Conservation (phyloP, 2,113 vertebrate genomes). For the Brachypodius melanocephalos region DNA sequence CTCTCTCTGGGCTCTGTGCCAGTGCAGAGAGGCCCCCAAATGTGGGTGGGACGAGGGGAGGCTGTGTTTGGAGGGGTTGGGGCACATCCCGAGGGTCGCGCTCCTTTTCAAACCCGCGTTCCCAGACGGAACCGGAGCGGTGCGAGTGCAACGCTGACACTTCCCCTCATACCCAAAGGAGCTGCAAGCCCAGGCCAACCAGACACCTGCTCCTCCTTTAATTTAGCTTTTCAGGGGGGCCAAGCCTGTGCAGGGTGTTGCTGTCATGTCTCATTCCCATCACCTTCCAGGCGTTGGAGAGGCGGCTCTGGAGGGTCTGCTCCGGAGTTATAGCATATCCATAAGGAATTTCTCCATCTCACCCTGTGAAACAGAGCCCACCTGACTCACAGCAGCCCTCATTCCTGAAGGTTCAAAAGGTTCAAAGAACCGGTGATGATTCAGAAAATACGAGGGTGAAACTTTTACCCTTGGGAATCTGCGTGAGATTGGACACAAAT, state of each 20-base stretch:
- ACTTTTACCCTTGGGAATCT: background rate
- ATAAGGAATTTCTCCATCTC: background rate
- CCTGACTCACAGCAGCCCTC: background rate
- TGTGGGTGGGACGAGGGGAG: background rate
- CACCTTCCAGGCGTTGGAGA: background rate
- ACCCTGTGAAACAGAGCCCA: background rate
- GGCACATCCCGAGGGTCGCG: accelerated
- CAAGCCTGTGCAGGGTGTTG: background rate
- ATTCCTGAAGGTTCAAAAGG: background rate
- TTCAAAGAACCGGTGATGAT: background rate
- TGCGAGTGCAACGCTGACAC: accelerated
- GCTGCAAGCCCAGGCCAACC: background rate
- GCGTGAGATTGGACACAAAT: background rate
- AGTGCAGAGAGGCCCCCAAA: background rate
- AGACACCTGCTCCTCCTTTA: background rate
- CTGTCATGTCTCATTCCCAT: background rate
- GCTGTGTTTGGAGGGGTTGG: background rate
- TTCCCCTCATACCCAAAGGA: background rate
- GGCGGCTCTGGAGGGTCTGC: background rate
- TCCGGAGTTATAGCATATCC: background rate
- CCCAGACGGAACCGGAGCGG: background rate
- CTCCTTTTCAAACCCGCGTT: background rate
- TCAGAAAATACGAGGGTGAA: background rate
- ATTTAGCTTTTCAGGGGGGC: background rate
- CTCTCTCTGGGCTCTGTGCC: background rate